Base-by-base conservation (phyloP, 2,113 vertebrate species). In the Cephalopholis sonnerati region DNA sequence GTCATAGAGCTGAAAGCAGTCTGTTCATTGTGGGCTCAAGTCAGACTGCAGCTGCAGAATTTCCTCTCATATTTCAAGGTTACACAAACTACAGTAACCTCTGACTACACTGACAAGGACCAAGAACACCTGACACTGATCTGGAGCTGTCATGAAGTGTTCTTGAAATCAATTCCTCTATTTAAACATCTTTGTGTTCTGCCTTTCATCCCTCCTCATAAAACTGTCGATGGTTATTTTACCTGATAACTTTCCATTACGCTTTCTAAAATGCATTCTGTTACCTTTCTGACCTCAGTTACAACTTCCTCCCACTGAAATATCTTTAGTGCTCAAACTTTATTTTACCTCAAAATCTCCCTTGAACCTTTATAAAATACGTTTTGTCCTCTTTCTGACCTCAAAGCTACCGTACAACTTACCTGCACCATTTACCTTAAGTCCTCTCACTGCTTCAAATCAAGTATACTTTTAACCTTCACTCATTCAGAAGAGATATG, bases 71-170 rank as follows among this genome's bases (percentile, higher is more conserved):
- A 29, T 85, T 87, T 91, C 71, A 85, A 50, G 32, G 72, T 18
- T 27, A 50, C 62, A 39, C 51, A 63, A 65, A 75, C 65, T 67
- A 67, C 68, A 67, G 36, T 84, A 74, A 77, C 81, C 69, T 74
- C 59, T 75, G 15, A 48, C 50, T 27, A 13, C 11, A 50, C 11
- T 32, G 66, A 74, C 78, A 74, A 78, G 69, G 82, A 71, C 53
- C n/a, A 17, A 63, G 51, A 77, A 77, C 54, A 69, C 63, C 79
- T 85, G 87, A 83, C 83, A 83, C 64, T 53, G 65, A 89, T 74
- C 67, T n/a, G n/a, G 55, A 86, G 54, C 69, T 70, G 39, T 62
- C 55, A 59, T 44, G 3, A 67, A 59, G 20, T 18, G 48, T 15
- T 59, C 5, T 32, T 55, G 53, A 71, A 48, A 51, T 63, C 15